Percentiles rank a stretch among this genome's conserved stretches.
phyloP scores from a whole-genome alignment of 2,113 vertebrate species.

The Tautogolabrus adspersus region DNA sequence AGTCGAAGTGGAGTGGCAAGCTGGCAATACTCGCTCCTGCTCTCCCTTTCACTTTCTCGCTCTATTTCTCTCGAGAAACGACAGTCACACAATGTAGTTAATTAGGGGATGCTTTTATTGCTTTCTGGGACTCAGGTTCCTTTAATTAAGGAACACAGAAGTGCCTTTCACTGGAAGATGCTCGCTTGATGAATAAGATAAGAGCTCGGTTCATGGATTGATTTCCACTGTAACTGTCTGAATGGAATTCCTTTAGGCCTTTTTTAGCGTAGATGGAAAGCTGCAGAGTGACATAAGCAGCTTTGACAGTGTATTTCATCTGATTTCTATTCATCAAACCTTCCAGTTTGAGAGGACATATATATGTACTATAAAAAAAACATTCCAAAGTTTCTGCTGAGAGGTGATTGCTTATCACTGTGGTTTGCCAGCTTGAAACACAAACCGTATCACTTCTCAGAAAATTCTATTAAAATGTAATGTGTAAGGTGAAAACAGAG shows the following conservation, averaged over 20 bases:
- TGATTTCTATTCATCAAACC: constrained; percentile 22
- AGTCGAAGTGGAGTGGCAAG: constrained; percentile 62
- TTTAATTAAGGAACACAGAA: constrained; percentile 83
- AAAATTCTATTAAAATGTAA: too few species aligned
- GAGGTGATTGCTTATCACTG: background rate
- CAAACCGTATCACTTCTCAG: constrained; percentile 39
- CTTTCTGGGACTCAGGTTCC: constrained; percentile 80
- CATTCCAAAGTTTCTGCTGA: constrained; percentile 14
- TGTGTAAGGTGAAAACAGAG: too few species aligned
- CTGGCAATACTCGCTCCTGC: constrained; percentile 26
- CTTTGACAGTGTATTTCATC: constrained; percentile 21
- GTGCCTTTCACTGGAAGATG: constrained; percentile 71
- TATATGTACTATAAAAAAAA: background rate
- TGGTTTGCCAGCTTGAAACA: constrained; percentile 36
- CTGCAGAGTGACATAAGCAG: constrained; percentile 7
- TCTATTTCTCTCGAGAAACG: constrained; percentile 60
- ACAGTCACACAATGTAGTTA: constrained; percentile 80
- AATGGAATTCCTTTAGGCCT: constrained; percentile 48
- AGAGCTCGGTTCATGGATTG: constrained; percentile 32
- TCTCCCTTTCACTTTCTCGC: constrained; percentile 37
- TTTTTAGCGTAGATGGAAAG: constrained; percentile 31
- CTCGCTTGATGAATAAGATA: constrained; percentile 70
- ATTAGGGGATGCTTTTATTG: constrained; percentile 83
- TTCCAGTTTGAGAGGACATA: constrained; percentile 22
- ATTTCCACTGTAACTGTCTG: constrained; percentile 47